Percentiles rank a stretch among this genome's conserved stretches.
Evolutionary conservation across 2,797 vertebrate genomes (phyloP).

Genomic region (Lithobates pipiens): DNA sequence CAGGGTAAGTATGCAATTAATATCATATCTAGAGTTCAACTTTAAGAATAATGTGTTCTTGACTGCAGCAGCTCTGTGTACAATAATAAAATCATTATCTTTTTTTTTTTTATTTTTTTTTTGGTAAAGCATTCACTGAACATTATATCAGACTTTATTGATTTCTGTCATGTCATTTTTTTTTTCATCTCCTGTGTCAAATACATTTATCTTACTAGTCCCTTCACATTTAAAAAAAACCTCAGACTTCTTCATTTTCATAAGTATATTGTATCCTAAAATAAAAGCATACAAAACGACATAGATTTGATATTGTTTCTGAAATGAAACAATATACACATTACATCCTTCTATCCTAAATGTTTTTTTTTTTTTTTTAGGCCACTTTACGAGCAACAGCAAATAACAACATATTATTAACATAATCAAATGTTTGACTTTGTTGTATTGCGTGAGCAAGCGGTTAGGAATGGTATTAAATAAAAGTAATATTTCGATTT

Average conservation of each 20-base stretch:
- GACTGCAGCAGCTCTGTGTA: not conserved
- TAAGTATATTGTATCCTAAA: not conserved
- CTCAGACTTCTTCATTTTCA: not conserved
- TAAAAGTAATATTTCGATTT: slow-evolving; percentile 55
- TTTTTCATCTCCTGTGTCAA: not conserved
- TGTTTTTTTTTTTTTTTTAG: not conserved
- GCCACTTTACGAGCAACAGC: not conserved
- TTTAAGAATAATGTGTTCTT: not conserved
- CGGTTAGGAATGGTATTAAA: slow-evolving; percentile 17
- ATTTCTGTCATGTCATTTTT: too few species aligned
- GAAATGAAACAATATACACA: not conserved
- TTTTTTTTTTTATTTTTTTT: too few species aligned
- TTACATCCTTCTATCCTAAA: not conserved
- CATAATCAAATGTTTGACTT: slow-evolving; percentile 26
- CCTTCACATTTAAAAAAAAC: not conserved
- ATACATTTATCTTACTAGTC: not conserved
- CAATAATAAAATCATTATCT: not conserved
- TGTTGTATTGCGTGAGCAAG: slow-evolving; percentile 9
- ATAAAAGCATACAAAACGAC: not conserved
- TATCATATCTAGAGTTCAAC: too few species aligned
- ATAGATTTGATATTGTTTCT: not conserved
- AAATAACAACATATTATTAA: slow-evolving; percentile 15
- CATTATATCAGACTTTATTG: not conserved
- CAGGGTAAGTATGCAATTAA: too few species aligned
- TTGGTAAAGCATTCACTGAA: not conserved